These are phyloP conservation scores for Drosophila buzzatii DNA, from an alignment of 2,888 invertebrate genomes.

Conservation along the genomic window DNA sequence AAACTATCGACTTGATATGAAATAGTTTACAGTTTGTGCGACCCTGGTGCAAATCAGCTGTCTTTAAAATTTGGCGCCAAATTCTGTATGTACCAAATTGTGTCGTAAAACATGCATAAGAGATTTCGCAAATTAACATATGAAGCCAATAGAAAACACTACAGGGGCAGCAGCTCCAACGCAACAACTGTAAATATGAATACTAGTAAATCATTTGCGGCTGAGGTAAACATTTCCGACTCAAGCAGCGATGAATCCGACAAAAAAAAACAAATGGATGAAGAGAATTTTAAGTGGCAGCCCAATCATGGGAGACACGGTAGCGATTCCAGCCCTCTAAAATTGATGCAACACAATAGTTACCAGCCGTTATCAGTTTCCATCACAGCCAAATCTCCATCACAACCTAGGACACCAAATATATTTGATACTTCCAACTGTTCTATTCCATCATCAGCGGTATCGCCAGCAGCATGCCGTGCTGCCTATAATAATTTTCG, in stretches of 20 bases:
- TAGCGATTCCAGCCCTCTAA: conserved; percentile 2
- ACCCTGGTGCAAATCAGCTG: conserved; percentile 50
- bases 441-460: not conserved
- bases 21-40: conserved; percentile 1
- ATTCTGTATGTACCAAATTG: not conserved
- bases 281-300: conserved; percentile 3
- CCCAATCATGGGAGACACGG: not conserved
- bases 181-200: not conserved
- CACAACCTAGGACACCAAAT: not conserved
- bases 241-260: conserved; percentile 40
- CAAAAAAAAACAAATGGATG: not conserved
- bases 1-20: not conserved
- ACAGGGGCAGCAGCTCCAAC: conserved; percentile 33
- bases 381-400: not conserved
- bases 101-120: conserved; percentile 30
- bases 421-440: not conserved
- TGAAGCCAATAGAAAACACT: not conserved
- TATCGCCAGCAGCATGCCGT: not conserved
- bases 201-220: not conserved
- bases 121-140: conserved; percentile 20
- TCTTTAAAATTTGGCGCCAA: conserved; percentile 34
- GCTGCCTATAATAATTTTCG: conserved; percentile 17
- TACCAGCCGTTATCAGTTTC: conserved; percentile 33
- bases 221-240: conserved; percentile 29
- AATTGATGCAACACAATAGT: conserved; percentile 19